phyloP scores from a whole-genome alignment of 2,888 invertebrate species.

The Ganaspis brasiliensis region DNA sequence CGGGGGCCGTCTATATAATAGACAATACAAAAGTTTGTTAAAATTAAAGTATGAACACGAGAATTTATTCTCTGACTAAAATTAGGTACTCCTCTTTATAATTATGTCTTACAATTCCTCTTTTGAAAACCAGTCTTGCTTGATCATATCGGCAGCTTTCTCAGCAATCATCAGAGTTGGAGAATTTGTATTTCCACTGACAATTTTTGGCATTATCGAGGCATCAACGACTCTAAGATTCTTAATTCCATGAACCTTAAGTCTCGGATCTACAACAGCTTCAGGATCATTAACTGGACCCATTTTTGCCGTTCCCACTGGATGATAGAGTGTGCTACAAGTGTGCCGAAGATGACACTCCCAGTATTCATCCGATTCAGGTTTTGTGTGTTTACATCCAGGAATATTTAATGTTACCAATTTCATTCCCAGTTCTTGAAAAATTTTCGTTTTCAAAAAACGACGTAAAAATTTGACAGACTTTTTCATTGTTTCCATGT shows the following conservation, averaged over 20 bases:
- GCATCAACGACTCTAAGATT: conserved; percentile 84
- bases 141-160: conserved; percentile 85
- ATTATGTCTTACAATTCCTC: conserved; percentile 67
- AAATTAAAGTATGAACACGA: no score
- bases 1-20: no score
- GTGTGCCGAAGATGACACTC: conserved; percentile 82
- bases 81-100: no score
- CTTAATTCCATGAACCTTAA: conserved; percentile 82
- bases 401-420: conserved; percentile 66
- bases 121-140: conserved; percentile 81
- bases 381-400: conserved; percentile 66
- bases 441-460: conserved; percentile 65
- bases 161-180: conserved; percentile 86
- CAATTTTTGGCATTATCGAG: conserved; percentile 85
- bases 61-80: no score
- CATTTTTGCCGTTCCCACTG: conserved; percentile 85
- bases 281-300: conserved; percentile 81
- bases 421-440: conserved; percentile 64
- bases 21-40: no score
- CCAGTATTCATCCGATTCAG: conserved; percentile 77
- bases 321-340: conserved; percentile 84
- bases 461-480: conserved; percentile 68
- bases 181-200: conserved; percentile 85
- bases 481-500: conserved; percentile 76
- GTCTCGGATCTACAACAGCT: conserved; percentile 83